Evolutionary conservation across 2,797 vertebrate genomes (phyloP), one percentile per base, ranked within the genome.

Genomic region (Falco columbarius): DNA sequence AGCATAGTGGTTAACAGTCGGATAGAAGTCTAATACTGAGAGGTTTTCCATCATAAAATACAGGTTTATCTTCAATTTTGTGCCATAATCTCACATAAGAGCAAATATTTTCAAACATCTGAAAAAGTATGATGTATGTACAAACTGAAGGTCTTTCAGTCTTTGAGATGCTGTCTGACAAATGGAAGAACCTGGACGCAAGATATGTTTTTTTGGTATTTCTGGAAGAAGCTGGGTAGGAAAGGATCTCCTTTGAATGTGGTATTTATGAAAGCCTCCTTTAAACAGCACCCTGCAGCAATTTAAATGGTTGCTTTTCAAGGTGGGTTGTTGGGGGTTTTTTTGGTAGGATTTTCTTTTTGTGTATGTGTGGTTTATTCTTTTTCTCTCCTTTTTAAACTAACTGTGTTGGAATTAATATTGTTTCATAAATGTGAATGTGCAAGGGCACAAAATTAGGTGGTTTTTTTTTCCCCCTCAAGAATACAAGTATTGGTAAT

Each of bases 61-160:
- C 87, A 93, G 44, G 4, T 82, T 85, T 67, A 63, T 74, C 30
- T 74, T 93, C 79, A 90, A n/a, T 46, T 92, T 94, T 81, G 22
- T 29, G 65, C 11, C 62, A 54, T 68, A 80, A 70, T 36, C 65
- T 83, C 90, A 67, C 79, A 58, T 36, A 54, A 73, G 44, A 93
- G 74, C 21, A 89, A 79, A 56, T 76, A 81, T 72, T 91, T 91
- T 87, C 72, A 86, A 84, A 23, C 9, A 9, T 67, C 79, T 79
- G 32, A 62, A 92, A 94, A n/a, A 55, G 54, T 16, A 42, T 42
- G 14, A 42, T 42, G 42, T 7, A 42, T 42, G 20, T 55, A 90
- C 59, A 82, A 22, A 79, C 16, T 73, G 14, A 90, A 94, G 59
- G 68, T 80, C 67, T 94, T 90, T 67, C 18, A 63, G 34, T 82